phyloP scores from a whole-genome alignment of 2,888 invertebrate genomes.

The Pseudococcus longispinus region DNA sequence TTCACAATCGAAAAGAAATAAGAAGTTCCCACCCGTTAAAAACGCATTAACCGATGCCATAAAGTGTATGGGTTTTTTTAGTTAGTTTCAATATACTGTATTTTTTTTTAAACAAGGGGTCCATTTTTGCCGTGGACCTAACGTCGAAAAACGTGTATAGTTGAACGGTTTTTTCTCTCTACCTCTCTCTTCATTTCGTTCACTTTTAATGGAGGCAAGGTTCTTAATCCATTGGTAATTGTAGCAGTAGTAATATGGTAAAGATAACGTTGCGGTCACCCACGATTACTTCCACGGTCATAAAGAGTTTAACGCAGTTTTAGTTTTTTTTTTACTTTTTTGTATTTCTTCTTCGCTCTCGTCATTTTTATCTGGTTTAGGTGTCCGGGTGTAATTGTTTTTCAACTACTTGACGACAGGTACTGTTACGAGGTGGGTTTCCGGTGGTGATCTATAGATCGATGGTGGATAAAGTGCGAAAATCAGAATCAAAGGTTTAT shows the following conservation, averaged over 20 bases:
- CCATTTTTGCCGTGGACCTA: conserved; percentile 51
- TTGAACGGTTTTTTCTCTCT: conserved; percentile 17
- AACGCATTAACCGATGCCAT: conserved; percentile 53
- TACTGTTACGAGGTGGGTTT: not conserved
- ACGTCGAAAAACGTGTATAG: not conserved
- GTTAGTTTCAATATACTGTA: conserved; percentile 38
- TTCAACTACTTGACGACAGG: not conserved
- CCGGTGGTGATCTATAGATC: not conserved
- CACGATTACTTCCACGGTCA: conserved; percentile 48
- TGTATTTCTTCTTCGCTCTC: not conserved
- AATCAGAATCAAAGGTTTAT: not conserved
- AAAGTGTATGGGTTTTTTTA: conserved; percentile 38
- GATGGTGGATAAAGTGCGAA: not conserved
- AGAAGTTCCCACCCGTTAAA: conserved; percentile 54
- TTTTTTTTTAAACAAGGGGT: conserved; percentile 47
- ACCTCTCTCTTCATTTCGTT: conserved; percentile 39
- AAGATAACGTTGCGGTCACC: conserved; percentile 55
- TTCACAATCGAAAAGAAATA: conserved; percentile 29
- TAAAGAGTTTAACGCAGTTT: conserved; percentile 48
- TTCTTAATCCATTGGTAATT: conserved; percentile 55
- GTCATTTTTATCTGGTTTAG: not conserved
- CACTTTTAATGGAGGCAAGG: conserved; percentile 40
- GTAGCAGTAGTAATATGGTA: conserved; percentile 54
- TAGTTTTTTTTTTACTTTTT: not conserved
- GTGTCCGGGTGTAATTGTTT: not conserved